phyloP scores from a whole-genome alignment of 2,797 vertebrate genomes.

The Dicrostonyx torquatus region DNA sequence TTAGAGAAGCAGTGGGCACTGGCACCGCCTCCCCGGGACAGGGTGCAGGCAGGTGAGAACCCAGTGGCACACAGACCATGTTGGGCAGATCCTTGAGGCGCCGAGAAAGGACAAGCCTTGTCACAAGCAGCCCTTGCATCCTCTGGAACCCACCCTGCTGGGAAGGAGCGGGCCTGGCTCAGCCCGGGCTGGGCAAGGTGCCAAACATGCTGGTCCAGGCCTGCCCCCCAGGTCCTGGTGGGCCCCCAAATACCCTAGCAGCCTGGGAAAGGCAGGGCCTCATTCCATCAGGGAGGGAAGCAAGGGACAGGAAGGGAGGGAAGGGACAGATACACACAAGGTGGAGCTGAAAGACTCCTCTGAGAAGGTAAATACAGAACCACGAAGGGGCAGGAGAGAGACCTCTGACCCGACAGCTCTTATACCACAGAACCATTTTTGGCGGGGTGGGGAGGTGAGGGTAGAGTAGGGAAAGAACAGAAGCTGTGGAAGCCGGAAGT shows the following conservation, averaged over 20 bases:
- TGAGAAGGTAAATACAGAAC: slow-evolving; percentile 6
- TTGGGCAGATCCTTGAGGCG: background rate
- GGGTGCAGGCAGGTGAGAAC: background rate
- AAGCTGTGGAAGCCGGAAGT: background rate
- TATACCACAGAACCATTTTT: background rate
- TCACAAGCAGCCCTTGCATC: background rate
- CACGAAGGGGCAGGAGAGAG: background rate
- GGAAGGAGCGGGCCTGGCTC: slow-evolving; percentile 62
- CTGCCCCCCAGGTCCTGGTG: slow-evolving; percentile 76
- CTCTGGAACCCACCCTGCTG: slow-evolving; percentile 42
- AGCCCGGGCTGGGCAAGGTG: slow-evolving; percentile 64
- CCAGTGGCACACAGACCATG: background rate
- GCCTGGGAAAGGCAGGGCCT: slow-evolving; percentile 68
- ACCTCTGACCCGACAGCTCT: slow-evolving; percentile 3
- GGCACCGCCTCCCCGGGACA: background rate
- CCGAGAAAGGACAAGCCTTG: background rate
- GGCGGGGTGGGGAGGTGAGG: background rate
- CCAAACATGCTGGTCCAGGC: slow-evolving; percentile 77
- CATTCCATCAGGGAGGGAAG: slow-evolving; percentile 72
- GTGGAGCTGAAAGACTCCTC: background rate
- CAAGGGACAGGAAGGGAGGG: background rate
- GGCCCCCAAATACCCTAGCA: slow-evolving; percentile 77
- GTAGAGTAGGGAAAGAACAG: background rate
- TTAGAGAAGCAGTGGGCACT: background rate
- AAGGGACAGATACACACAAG: background rate